phyloP scores from a whole-genome alignment of 2,113 vertebrate genomes.

The Corvus cornix region DNA sequence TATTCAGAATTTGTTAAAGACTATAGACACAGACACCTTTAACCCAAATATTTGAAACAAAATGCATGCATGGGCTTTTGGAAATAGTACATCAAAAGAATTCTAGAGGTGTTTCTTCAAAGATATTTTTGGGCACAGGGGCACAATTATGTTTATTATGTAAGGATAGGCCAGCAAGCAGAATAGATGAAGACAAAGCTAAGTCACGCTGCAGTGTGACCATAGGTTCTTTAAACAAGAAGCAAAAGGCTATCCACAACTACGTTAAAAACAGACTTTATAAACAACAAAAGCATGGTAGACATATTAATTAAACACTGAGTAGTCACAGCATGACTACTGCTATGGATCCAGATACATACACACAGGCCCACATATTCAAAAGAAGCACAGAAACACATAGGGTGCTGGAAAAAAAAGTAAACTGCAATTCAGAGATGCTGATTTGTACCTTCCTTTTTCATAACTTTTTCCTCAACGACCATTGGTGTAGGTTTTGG shows the following conservation, averaged over 20 bases:
- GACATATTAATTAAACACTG: neutral
- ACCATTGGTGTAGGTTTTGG: constrained; percentile 73
- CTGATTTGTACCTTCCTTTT: constrained; percentile 76
- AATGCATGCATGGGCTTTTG: constrained; percentile 22
- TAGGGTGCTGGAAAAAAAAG: neutral
- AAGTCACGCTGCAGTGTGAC: neutral
- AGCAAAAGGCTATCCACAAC: constrained; percentile 20
- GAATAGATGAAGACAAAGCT: neutral
- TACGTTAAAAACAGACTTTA: neutral
- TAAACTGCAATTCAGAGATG: constrained; percentile 33
- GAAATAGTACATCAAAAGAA: constrained; percentile 15
- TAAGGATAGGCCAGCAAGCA: neutral
- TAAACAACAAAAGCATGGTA: neutral
- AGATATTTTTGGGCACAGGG: neutral
- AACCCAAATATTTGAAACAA: neutral
- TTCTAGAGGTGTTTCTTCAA: constrained; percentile 47
- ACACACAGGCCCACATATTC: neutral
- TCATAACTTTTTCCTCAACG: constrained; percentile 77
- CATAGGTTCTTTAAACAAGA: neutral
- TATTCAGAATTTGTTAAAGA: neutral
- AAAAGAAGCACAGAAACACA: neutral
- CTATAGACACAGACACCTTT: neutral
- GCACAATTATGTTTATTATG: neutral
- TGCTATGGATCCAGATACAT: neutral
- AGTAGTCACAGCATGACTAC: neutral